Base-by-base conservation (phyloP, 1,140 invertebrate species). In the Apis dorsata region DNA sequence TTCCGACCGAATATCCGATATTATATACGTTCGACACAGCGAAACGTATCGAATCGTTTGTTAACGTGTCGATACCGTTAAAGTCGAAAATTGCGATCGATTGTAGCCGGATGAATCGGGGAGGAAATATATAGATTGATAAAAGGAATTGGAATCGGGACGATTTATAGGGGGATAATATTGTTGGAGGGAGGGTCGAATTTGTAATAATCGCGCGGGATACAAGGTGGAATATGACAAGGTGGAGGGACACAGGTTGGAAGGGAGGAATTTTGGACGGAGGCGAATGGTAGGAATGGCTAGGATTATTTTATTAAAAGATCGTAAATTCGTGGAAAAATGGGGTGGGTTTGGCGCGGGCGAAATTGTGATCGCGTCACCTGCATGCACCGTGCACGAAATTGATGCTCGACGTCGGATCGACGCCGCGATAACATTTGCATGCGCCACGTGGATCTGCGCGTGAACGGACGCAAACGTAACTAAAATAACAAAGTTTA, bases 401-500 rank as follows among this genome's bases (percentile, higher is more conserved):
- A 87, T 84, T 86, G 86, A 86, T 87, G 81, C 85, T 77, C 85
- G 73, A 74, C 86, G 79, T 79, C 77, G 84, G 66, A 79, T 87
- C 85, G 84, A 76, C 84, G 80, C 75, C 80, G 66, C 81, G 85
- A 87, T 86, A 87, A 83, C 84, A 87, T 87, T 87, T 87, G 85
- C 86, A 87, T 86, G 85, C 85, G 55, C 81, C 86, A 83, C 86
- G 84, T 76, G 84, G 68, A 15, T 65, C 60, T 57, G 75, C 85
- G 66, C 84, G 85, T 79, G 85, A 87, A 87, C 86, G 81, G 63
- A 44, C 34, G 69, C 53, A 51, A 83, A 83, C 86, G 76, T 86
- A 83, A 83, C 81, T 83, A 79, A 72, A 87, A 87, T 87, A 86
- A 87, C 80, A 74, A 87, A 83, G 65, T 87, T 87, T 87, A 87